Percentiles rank a stretch among this genome's conserved stretches.
These are phyloP conservation scores for Chionomys nivalis DNA, from an alignment of 2,113 vertebrate genomes.

Conservation along the genomic window DNA sequence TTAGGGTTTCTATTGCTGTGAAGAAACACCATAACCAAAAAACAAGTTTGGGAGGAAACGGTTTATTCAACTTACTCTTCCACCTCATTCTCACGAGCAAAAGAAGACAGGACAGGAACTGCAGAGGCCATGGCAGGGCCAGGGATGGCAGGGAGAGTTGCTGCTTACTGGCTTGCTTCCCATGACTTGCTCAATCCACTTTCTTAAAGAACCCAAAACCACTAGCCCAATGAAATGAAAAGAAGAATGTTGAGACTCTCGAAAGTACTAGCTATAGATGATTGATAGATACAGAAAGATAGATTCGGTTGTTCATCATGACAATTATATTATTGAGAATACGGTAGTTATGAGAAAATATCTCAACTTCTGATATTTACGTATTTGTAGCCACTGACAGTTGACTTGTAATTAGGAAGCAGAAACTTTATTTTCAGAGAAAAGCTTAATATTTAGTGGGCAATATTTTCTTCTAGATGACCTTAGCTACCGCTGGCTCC, in stretches of 20 bases:
- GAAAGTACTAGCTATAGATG: background rate
- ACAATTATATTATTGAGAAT: background rate
- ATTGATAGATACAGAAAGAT: background rate
- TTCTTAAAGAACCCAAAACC: background rate
- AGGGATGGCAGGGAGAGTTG: no score
- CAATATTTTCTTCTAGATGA: slow-evolving; percentile 87
- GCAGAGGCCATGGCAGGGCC: fast-evolving
- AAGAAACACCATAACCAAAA: background rate
- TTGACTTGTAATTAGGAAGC: slow-evolving; percentile 16
- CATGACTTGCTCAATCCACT: background rate
- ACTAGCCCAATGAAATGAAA: background rate
- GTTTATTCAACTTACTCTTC: background rate
- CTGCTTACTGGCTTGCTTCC: background rate
- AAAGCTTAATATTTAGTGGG: slow-evolving; percentile 68
- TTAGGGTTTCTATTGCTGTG: background rate
- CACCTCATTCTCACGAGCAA: background rate
- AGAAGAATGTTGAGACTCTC: background rate
- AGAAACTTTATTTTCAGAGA: background rate
- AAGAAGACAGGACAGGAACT: background rate
- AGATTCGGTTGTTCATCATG: background rate
- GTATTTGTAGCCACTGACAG: background rate
- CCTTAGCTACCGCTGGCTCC: slow-evolving; percentile 97
- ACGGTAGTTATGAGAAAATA: background rate
- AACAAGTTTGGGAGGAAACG: background rate
- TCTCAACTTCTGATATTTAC: background rate